A percentile compares a stretch with the other conserved stretches of the same genome.
These are phyloP conservation scores for Polylopha cassiicola DNA, from an alignment of 2,888 invertebrate species.

Conservation along the genomic window DNA sequence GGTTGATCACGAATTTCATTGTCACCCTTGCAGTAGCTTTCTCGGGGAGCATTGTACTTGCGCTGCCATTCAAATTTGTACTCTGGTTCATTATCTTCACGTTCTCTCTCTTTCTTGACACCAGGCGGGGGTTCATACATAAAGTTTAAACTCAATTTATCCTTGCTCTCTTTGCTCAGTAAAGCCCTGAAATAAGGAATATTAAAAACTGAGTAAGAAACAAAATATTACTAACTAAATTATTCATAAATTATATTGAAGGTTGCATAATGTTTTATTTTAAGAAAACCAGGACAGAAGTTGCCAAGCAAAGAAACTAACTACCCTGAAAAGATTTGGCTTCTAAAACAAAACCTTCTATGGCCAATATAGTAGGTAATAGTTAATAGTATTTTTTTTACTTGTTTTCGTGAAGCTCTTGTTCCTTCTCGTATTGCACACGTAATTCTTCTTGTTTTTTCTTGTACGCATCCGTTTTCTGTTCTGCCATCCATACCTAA, in stretches of 20 bases:
- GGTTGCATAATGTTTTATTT: too few species aligned
- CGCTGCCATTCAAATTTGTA: slow-evolving; percentile 99
- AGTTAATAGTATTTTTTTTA: slow-evolving; percentile 54
- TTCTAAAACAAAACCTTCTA: too few species aligned
- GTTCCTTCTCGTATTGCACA: slow-evolving; percentile 98
- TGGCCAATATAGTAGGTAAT: too few species aligned
- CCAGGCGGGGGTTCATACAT: slow-evolving; percentile 99
- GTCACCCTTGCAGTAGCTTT: slow-evolving; percentile 98
- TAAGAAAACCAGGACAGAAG: too few species aligned
- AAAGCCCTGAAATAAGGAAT: slow-evolving; percentile 82
- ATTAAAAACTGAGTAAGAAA: background rate
- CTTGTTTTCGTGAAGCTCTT: slow-evolving; percentile 98
- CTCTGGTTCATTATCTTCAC: slow-evolving; percentile 95
- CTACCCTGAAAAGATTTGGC: too few species aligned
- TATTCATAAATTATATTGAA: background rate
- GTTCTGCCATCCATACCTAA: slow-evolving; percentile 99
- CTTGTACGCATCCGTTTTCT: slow-evolving; percentile 97
- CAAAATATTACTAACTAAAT: background rate
- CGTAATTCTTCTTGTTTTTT: slow-evolving; percentile 98
- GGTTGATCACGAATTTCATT: slow-evolving; percentile 98
- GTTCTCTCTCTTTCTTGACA: slow-evolving; percentile 92
- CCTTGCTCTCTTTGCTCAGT: slow-evolving; percentile 98
- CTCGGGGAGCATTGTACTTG: slow-evolving; percentile 98
- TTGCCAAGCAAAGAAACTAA: too few species aligned
- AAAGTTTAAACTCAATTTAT: slow-evolving; percentile 97